phyloP scores from a whole-genome alignment of 2,797 vertebrate genomes.

The Choloepus didactylus region DNA sequence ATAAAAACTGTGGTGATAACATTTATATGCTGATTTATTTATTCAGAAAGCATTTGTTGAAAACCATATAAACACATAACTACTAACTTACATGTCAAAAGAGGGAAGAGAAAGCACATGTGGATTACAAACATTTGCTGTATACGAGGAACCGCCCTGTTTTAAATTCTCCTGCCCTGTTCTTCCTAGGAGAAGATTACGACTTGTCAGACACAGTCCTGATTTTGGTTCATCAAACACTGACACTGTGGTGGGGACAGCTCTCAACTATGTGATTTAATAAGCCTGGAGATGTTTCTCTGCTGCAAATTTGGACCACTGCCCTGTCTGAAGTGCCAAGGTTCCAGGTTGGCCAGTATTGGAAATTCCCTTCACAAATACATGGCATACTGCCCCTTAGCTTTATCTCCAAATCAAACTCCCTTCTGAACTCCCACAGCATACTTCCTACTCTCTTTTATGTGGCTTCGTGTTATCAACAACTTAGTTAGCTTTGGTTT shows the following conservation, averaged over 20 bases:
- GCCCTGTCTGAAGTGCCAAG: background rate
- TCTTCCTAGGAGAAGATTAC: slow-evolving; percentile 41
- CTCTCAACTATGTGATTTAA: slow-evolving; percentile 17
- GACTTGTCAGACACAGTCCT: background rate
- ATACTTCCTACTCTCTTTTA: background rate
- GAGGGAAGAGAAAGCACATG: background rate
- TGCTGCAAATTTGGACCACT: background rate
- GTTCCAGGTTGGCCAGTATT: background rate
- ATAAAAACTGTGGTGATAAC: background rate
- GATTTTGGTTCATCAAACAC: background rate
- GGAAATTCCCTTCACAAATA: slow-evolving; percentile 37
- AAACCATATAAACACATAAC: background rate
- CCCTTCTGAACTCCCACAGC: background rate
- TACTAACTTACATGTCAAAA: background rate
- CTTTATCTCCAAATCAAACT: background rate
- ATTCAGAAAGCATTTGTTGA: background rate
- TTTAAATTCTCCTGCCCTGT: background rate
- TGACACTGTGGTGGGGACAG: background rate
- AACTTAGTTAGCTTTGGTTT: background rate
- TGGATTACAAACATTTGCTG: background rate
- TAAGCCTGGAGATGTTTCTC: background rate
- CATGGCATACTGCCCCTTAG: background rate
- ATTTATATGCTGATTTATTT: background rate
- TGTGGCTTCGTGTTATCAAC: background rate
- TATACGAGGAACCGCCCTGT: background rate